Evolutionary conservation across 2,888 invertebrate species (phyloP), one percentile per base, ranked within the genome.

Genomic region (Rugalucina vietnamica): DNA sequence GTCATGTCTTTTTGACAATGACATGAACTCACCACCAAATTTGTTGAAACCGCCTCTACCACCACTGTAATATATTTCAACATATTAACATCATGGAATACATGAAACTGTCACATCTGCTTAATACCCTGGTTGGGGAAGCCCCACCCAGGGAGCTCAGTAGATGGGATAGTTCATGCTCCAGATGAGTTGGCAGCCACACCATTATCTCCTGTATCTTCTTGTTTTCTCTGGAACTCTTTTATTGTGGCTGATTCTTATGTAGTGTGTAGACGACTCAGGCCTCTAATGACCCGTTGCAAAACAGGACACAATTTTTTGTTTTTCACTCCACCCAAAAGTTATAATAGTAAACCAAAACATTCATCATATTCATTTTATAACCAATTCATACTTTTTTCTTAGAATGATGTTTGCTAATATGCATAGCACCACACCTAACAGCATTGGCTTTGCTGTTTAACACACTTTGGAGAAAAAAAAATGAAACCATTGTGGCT

Each of bases 21-120:
- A 87, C 89, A 49, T 14, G 77, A 80, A 93, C 93, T 93, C 93
- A 92, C 93, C 92, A 90, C 92, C 90, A 90, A 90, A 91, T 88
- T 93, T 93, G 91, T 90, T 93, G 91, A 91, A 92, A 85, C 93
- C 93, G 84, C 93, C 93, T 84, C 93, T 90, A 86, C 92, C 91
- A 85, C 93, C 93, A 84, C 93, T 93, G 92, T 89, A 92, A 91
- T 86, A 90, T 82, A 91, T 87, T 86, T 84, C 70, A 78, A 82
- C 57, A 81, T 43, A 79, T 83, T 70, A 81, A 76, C 69, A 24
- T 77, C 77, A 78, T 78, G 49, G 60, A 72, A 60, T 10, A 27
- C 81, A 76, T 65, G 27, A 69, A 50, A 50, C 18, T 49, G 37
- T 79, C 79, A 70, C n/a, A 69, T 69, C 49, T 81, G 79, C 50